Base-by-base conservation (phyloP, 2,888 invertebrate species). In the Leptura quadrifasciata region DNA sequence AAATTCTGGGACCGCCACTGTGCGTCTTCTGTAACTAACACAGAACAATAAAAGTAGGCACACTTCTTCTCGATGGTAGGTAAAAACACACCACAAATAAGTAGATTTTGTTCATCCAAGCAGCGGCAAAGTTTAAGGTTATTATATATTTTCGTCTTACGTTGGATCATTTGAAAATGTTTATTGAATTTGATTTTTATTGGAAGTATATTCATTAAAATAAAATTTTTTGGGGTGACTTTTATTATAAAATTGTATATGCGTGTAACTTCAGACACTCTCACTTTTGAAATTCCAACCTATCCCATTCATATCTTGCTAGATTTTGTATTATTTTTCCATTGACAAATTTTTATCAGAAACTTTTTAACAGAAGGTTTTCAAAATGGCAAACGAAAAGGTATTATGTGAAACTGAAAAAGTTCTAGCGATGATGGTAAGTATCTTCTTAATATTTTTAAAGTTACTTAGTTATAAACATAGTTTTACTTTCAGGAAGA, bases 371-470 rank as follows among this genome's bases (percentile, higher is more conserved):
- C 18, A 64, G 15, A 9, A 21, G 2, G 15, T 24, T 31, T 21
- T 27, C 24, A 65, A 21, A 58, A 70, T 70, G 60, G 58, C 21
- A n/a, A 21, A 58, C 2, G 17, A 58, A 9, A 20, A 60, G 9
- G 57, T 75, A 10, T 9, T 75, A 17, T 52, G 61, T 17, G 70
- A 75, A 58, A 70, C 74, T 52, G 64, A 52, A 52, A 69, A 27
- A 21, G 70, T 75, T 39, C 31, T 75, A 58, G 74, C 70, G 27
- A 69, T 75, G 15, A 64, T 75, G 70, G 74, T 74, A 74, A 70
- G 17, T 65, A 57, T 31, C 2, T 18, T 15, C 8, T 47, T 10
- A 15, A 8, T 60, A 9, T 15, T 39, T 52, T 12, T 18, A 61
- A 3, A 21, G 18, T 21, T 18, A 17, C 5, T 0, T 12, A 21